A percentile compares a stretch with the other conserved stretches of the same genome.
Evolutionary conservation across 2,797 vertebrate species (phyloP).

Genomic region (Rhabdomys pumilio): DNA sequence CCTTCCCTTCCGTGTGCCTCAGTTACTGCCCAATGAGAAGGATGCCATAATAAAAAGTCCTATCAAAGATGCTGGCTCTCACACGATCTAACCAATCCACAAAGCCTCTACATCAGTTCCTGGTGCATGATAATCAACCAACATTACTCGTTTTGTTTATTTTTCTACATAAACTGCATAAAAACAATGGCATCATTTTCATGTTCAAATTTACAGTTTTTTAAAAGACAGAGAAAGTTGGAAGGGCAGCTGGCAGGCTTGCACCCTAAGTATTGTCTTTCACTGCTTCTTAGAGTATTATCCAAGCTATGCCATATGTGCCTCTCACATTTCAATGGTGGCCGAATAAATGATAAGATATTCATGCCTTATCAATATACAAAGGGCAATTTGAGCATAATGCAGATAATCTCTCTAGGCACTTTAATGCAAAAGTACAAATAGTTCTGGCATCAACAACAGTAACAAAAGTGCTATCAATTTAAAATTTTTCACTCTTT

Average conservation of each 20-base stretch:
- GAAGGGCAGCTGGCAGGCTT: neutral
- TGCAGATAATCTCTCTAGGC: neutral
- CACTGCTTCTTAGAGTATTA: neutral
- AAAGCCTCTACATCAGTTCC: neutral
- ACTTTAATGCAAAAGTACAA: slow-evolving; percentile 11
- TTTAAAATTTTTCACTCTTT: slow-evolving; percentile 2
- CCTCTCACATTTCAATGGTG: slow-evolving; percentile 51
- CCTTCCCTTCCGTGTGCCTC: neutral
- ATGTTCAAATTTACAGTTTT: neutral
- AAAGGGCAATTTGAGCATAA: slow-evolving; percentile 19
- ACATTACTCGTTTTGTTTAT: neutral
- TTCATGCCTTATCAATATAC: slow-evolving; percentile 16
- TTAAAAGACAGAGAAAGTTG: neutral
- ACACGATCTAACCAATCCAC: neutral
- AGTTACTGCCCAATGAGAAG: slow-evolving; percentile 2
- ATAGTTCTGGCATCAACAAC: neutral
- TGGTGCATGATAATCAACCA: neutral
- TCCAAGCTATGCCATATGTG: slow-evolving; percentile 45
- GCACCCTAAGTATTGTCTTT: neutral
- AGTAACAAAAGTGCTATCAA: neutral
- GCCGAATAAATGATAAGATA: neutral
- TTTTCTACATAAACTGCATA: neutral
- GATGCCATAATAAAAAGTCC: neutral
- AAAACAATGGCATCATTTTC: slow-evolving; percentile 4
- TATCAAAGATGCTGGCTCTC: neutral